Conservation (phyloP, 2,797 vertebrate genomes). For the Melopsittacus undulatus region DNA sequence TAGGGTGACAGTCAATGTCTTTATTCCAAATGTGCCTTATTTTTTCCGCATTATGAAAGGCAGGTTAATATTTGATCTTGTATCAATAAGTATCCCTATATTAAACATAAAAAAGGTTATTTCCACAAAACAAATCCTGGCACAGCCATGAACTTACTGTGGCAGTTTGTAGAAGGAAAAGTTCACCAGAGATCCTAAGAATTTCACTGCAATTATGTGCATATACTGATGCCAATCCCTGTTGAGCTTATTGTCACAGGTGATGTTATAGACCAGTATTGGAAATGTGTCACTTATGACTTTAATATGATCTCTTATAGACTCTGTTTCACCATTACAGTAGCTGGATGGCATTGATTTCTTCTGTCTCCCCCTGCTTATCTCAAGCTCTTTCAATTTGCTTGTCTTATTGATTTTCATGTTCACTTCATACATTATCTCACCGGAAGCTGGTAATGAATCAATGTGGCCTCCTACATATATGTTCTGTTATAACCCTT, state of each 20-base stretch:
- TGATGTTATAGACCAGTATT: neutral
- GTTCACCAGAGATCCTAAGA: neutral
- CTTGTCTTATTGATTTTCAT: slow-evolving; percentile 39
- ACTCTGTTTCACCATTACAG: neutral
- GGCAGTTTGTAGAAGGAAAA: neutral
- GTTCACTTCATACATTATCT: slow-evolving; percentile 39
- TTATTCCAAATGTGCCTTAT: neutral
- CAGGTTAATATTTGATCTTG: slow-evolving; percentile 56
- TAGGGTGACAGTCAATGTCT: neutral
- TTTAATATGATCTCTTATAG: neutral
- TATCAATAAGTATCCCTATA: neutral
- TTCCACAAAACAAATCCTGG: neutral
- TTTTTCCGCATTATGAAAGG: slow-evolving; percentile 12
- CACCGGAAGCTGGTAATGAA: slow-evolving; percentile 6
- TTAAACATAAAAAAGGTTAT: neutral
- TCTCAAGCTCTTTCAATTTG: slow-evolving; percentile 33
- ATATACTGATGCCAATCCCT: neutral
- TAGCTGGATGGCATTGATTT: slow-evolving; percentile 41
- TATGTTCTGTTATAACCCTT: neutral
- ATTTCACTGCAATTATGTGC: neutral
- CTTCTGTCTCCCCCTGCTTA: neutral
- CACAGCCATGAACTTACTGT: neutral
- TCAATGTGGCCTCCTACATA: slow-evolving; percentile 23
- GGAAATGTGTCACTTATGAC: neutral
- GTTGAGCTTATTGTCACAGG: neutral